Percentiles rank a stretch among this genome's conserved stretches.
These are phyloP conservation scores for Brachionus asplanchnoidis DNA, from an alignment of 1,140 invertebrate genomes.

Conservation along the genomic window DNA sequence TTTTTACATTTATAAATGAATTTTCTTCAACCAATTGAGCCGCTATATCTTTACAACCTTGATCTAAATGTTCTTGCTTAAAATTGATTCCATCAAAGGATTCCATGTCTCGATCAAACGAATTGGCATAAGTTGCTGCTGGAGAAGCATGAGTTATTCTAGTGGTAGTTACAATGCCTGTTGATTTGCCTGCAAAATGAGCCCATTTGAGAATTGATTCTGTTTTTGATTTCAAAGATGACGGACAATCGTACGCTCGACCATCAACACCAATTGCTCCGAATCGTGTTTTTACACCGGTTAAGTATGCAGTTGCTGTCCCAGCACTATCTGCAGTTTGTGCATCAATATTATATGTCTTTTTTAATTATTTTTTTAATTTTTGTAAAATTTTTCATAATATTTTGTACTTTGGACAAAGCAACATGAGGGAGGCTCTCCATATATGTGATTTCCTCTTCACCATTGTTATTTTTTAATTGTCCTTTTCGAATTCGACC, in stretches of 20 bases:
- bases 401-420: constrained; percentile 40
- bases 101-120: constrained; percentile 48
- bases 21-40: constrained; percentile 48
- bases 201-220: constrained; percentile 23
- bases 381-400: constrained; percentile 60
- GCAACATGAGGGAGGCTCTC: constrained; percentile 42
- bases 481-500: constrained; percentile 70
- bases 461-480: constrained; percentile 60
- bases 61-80: constrained; percentile 48
- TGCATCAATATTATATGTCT: constrained; percentile 82
- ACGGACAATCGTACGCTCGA: constrained; percentile 43
- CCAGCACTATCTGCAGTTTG: constrained; percentile 83
- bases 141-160: constrained; percentile 83
- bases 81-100: constrained; percentile 45
- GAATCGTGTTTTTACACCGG: constrained; percentile 77
- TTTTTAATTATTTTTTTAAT: constrained; percentile 61
- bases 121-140: constrained; percentile 72
- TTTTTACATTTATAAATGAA: constrained; percentile 18
- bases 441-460: constrained; percentile 58
- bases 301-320: constrained; percentile 77
- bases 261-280: constrained; percentile 71
- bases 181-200: constrained; percentile 60
- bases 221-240: not conserved
- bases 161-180: constrained; percentile 80
- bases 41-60: constrained; percentile 55